phyloP scores from a whole-genome alignment of 2,888 invertebrate species.

The Euzophera pinguis region DNA sequence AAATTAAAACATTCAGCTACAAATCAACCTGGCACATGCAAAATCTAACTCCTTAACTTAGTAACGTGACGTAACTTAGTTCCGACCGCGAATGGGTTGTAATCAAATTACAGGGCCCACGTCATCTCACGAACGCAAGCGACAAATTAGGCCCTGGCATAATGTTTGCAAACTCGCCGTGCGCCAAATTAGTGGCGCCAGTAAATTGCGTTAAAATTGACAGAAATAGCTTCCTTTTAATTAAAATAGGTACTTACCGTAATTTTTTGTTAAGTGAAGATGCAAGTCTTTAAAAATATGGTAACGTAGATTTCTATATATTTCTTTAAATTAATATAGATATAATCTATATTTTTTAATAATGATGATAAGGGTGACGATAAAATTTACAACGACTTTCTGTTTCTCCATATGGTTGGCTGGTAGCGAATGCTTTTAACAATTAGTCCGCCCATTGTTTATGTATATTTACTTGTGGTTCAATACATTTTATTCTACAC shows the following conservation, averaged over 20 bases:
- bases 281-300: too few species aligned
- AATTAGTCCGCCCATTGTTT: too few species aligned
- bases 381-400: too few species aligned
- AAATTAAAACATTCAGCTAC: neutral
- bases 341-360: too few species aligned
- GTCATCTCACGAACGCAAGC: constrained; percentile 12
- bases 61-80: neutral
- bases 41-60: constrained; percentile 1
- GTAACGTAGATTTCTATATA: too few species aligned
- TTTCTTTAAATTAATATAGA: too few species aligned
- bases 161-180: constrained; percentile 43
- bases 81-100: constrained; percentile 1
- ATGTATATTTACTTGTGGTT: too few species aligned
- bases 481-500: too few species aligned
- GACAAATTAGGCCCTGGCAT: constrained; percentile 23
- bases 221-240: constrained; percentile 7
- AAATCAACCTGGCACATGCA: neutral
- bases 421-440: too few species aligned
- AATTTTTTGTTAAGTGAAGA: too few species aligned
- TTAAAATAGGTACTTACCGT: neutral
- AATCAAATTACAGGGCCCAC: constrained; percentile 5
- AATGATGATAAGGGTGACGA: too few species aligned
- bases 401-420: too few species aligned
- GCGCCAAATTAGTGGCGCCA: constrained; percentile 34
- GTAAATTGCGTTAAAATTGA: constrained; percentile 38